Evolutionary conservation across 2,888 invertebrate genomes (phyloP), one percentile per base, ranked within the genome.

Genomic region (Philaethria dido): DNA sequence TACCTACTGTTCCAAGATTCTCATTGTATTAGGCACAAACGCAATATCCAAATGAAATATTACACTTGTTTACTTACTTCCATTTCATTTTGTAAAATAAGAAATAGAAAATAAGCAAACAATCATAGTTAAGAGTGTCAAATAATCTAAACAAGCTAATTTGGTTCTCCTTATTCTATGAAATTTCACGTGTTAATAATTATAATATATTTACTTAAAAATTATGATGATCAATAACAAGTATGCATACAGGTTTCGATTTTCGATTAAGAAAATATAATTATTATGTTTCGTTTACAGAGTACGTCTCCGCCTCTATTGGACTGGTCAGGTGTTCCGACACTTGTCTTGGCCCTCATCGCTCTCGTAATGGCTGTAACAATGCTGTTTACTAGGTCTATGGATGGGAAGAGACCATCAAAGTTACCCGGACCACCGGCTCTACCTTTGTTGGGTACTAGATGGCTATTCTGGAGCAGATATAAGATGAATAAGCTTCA

Each of bases 401-500:
- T 81, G 0, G 87, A 89, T 33, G 76, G 75, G 47, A 85, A 84
- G 73, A 69, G 69, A 3, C 73, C 77, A 1, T 69, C 77, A 0
- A 76, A 83, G 54, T 94, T 97, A 48, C 97, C 97, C 0, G 97
- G 97, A 0, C 97, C 97, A 0, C 86, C 93, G 9, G 83, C 94
- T 0, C 77, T 97, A 48, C 97, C 97, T 0, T 86, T 96, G 44
- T 78, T 97, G 33, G 97, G 97, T 5, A 97, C 97, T 4, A 93
- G 95, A 64, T 97, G 97, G 97, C 94, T 96, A 62, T 97, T 95
- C 82, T 94, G 95, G 75, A 93, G 93, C 75, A 93, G 94, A 68
- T 97, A 96, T 78, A 93, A 93, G 77, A 93, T 97, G 88, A 94
- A 95, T 72, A 95, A 96, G 81, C 89, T 97, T 52, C 97, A 97